phyloP scores from a whole-genome alignment of 2,797 vertebrate genomes.

The Tadarida brasiliensis region DNA sequence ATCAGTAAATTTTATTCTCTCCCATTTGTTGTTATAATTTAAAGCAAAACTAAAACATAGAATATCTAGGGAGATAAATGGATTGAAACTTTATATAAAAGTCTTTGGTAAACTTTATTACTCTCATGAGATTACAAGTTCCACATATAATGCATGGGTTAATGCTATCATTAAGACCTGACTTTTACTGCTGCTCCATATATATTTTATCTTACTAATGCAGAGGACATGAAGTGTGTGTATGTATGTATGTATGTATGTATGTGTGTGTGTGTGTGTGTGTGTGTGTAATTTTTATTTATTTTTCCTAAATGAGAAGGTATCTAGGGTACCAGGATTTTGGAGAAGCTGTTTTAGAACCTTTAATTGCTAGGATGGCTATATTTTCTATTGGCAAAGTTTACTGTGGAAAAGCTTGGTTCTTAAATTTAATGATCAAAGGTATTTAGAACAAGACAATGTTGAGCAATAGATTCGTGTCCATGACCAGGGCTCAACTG shows the following conservation, averaged over 20 bases:
- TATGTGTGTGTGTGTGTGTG: too few relatives aligned
- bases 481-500: neutral
- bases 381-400: neutral
- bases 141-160: neutral
- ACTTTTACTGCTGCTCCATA: neutral
- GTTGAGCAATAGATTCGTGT: neutral
- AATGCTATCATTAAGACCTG: neutral
- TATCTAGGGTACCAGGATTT: neutral
- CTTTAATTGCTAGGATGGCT: neutral
- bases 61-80: neutral
- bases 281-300: too few relatives aligned
- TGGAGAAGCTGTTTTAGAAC: neutral
- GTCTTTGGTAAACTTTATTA: neutral
- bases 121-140: neutral
- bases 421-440: neutral
- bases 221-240: neutral
- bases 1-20: neutral
- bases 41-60: slow-evolving; percentile 5
- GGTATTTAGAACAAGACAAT: neutral
- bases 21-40: neutral
- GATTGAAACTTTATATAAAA: neutral
- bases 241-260: neutral
- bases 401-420: neutral
- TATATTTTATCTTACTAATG: neutral
- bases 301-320: neutral